Evolutionary conservation across 2,797 vertebrate species (phyloP), one percentile per base, ranked within the genome.

Genomic region (Eulemur albifrons): DNA sequence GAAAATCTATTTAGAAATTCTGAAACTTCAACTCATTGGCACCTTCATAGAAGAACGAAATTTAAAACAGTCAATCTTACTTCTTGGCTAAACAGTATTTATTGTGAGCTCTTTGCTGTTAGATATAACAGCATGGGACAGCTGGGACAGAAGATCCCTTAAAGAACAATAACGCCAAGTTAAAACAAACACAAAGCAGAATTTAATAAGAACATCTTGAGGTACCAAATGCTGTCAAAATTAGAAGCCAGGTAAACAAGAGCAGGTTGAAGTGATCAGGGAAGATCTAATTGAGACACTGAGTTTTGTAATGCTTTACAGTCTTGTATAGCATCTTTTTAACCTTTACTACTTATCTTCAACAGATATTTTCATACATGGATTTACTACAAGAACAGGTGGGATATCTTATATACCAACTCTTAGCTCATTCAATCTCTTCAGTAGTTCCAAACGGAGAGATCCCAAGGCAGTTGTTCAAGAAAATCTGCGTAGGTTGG

Each of bases 361-460:
- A 83, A 38, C 86, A 98, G 98, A 98, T 99, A 97, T 96, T 83
- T 99, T 99, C 93, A 98, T 99, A 38, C 99, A 99, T 18, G 99
- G 99, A 57, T 99, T 99, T 98, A 99, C 99, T 35, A 99, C 99
- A 20, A 99, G 99, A 70, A 65, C 97, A 12, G 99, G 99, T 27
- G 99, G 99, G 0, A 99, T 99, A 84, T 99, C 99, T 81, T 99
- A 98, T 96, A 98, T 99, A 98, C 98, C 98, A 8, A 99, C 99
- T 9, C 98, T 99, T 86, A 99, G 99, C 95, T 99, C 99, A 54
- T 97, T 99, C 82, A 99, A 99, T 93, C 99, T 99, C 97, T 99
- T 99, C 98, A 98, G 99, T 98, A 99, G 99, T 98, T 98, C 98
- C 43, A 99, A 98, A 84, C 96, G 99, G 70, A 98, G 98, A 95